Evolutionary conservation across 2,797 vertebrate species (phyloP).

Genomic region (Distichodus sexfasciatus): DNA sequence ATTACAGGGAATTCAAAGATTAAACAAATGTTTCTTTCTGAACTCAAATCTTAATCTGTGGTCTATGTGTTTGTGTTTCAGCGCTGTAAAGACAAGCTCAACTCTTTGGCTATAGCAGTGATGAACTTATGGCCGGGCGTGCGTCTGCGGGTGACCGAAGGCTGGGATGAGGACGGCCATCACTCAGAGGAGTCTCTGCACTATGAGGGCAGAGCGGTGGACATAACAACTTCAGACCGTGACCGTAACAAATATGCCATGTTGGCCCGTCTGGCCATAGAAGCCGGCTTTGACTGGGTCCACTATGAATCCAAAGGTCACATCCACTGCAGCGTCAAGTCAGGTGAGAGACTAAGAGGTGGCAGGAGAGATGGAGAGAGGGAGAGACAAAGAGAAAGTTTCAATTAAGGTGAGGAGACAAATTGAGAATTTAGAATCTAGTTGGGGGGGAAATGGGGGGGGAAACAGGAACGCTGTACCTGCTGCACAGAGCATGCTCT

Average conservation of each 20-base stretch:
- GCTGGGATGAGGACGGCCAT: constrained; percentile 96
- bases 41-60: not conserved
- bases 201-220: constrained; percentile 92
- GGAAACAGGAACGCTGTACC: not conserved
- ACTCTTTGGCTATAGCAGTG: constrained; percentile 93
- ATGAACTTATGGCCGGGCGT: constrained; percentile 96
- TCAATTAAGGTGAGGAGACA: not conserved
- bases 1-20: not conserved
- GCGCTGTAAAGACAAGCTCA: constrained; percentile 96
- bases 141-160: constrained; percentile 91
- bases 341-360: too few species aligned
- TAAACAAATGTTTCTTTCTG: not conserved
- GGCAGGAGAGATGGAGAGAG: not conserved
- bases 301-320: constrained; percentile 96
- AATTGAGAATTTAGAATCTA: not conserved
- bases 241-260: constrained; percentile 94
- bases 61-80: constrained; percentile 46
- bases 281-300: constrained; percentile 97
- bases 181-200: constrained; percentile 93
- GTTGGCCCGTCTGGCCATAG: constrained; percentile 90
- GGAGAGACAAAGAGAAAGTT: not conserved
- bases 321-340: constrained; percentile 97
- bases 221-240: constrained; percentile 94
- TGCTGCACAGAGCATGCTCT: not conserved
- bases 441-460: not conserved